These are phyloP conservation scores for Creontiades dilutus DNA, from an alignment of 2,888 invertebrate species.

Conservation along the genomic window DNA sequence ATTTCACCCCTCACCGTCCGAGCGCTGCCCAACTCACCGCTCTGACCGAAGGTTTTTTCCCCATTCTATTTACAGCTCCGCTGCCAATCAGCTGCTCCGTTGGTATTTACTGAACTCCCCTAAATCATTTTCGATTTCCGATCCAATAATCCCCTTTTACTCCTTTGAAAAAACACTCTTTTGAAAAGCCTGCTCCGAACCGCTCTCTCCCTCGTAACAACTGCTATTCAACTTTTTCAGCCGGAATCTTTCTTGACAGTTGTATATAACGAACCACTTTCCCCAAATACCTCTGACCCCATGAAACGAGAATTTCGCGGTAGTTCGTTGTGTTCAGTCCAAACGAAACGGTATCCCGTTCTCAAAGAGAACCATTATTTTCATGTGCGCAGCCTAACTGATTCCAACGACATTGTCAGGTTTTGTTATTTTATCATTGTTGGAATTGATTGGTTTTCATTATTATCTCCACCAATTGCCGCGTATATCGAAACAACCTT, in stretches of 20 bases:
- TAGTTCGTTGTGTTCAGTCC: no score
- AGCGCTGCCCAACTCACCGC: background rate
- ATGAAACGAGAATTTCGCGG: no score
- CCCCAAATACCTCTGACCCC: background rate
- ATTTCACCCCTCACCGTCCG: background rate
- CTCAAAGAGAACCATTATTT: no score
- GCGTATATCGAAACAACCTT: no score
- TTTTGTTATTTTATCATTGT: no score
- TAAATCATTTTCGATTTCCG: conserved; percentile 11
- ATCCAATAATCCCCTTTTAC: background rate
- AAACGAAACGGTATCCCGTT: no score
- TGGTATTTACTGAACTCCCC: background rate
- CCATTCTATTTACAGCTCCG: background rate
- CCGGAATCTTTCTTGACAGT: background rate
- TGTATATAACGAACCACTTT: background rate
- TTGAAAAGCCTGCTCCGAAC: background rate
- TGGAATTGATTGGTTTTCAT: no score
- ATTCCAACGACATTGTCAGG: no score
- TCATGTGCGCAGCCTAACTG: no score
- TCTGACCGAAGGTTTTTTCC: background rate
- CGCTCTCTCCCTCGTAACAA: background rate
- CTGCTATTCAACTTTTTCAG: background rate
- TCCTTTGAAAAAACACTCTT: background rate
- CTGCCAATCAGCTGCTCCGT: background rate
- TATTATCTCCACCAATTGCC: no score